These are phyloP conservation scores for Psittacula cyanocephala DNA, from an alignment of 2,113 vertebrate species.

Conservation along the genomic window DNA sequence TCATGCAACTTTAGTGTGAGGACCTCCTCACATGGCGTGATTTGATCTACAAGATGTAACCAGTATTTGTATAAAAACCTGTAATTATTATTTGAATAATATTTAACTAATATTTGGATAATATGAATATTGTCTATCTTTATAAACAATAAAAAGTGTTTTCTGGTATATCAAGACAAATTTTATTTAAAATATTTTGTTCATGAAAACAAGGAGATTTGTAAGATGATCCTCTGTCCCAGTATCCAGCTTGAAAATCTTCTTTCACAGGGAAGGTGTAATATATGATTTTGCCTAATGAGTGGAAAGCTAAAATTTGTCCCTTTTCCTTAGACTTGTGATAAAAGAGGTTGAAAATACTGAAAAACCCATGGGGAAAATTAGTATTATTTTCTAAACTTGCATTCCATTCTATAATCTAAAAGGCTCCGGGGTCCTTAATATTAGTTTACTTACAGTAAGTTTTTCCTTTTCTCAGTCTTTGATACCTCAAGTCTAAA, in stretches of 20 bases:
- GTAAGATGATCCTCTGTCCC: background rate
- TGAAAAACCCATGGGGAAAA: background rate
- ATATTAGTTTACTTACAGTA: constrained; percentile 29
- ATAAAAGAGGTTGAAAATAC: background rate
- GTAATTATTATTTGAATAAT: background rate
- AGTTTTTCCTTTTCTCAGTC: background rate
- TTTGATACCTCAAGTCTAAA: constrained; percentile 26
- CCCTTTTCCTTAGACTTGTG: background rate
- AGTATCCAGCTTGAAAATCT: background rate
- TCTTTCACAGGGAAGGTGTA: background rate
- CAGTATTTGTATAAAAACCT: background rate
- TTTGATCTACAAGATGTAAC: background rate
- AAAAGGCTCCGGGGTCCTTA: background rate
- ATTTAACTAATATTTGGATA: background rate
- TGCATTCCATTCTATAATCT: background rate
- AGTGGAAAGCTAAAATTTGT: background rate
- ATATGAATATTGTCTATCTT: background rate
- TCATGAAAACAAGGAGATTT: background rate
- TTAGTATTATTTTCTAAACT: background rate
- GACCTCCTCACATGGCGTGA: background rate
- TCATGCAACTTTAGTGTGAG: background rate
- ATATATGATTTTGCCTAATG: background rate
- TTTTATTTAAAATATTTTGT: background rate
- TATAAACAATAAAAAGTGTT: background rate
- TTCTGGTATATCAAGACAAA: background rate